Base-by-base conservation (phyloP, 2,797 vertebrate genomes). In the Leptoclinus maculatus region DNA sequence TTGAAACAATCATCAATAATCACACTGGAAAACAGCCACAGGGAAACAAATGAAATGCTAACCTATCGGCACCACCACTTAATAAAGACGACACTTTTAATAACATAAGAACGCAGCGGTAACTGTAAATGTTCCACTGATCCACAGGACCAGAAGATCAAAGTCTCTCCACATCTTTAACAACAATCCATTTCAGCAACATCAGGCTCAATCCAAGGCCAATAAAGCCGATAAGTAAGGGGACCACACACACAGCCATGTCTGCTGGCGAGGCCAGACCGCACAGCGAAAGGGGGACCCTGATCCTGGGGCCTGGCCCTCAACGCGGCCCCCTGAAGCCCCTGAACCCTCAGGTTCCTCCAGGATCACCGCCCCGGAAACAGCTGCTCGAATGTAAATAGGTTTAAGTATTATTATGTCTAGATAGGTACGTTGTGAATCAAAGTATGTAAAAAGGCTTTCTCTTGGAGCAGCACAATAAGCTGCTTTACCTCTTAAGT, bases 1-100 rank as follows among this genome's bases (percentile, higher is more conserved):
- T 57, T 32, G 19, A 74, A 56, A 45, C 21, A 74, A 71, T 17
- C 14, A 41, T 80, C 79, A 66, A 83, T 89, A 83, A 81, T 67
- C 14, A n/a, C 34, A 36, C 45, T 11, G 51, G 66, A 60, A 71
- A 64, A 74, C 29, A 65, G 60, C 78, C 78, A 63, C 51, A 10
- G 25, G 25, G 56, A 68, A 43, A 23, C 43, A 53, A 47, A 56
- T 74, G 27, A 71, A 64, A 68, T 0, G 45, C 34, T 2, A 49
- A 62, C 5, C 10, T 7, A 27, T 72, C 56, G 51, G 51, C 66
- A 45, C 23, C 38, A 38, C 19, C 64, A 13, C 9, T n/a, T 25
- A 13, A 58, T 27, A 14, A 76, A 57, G 66, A 65, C 23, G 25
- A 54, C 66, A 21, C 29, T 21, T 60, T 36, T 67, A 19, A 57